Evolutionary conservation across 2,888 invertebrate species (phyloP).

Genomic region (Abrostola tripartita): DNA sequence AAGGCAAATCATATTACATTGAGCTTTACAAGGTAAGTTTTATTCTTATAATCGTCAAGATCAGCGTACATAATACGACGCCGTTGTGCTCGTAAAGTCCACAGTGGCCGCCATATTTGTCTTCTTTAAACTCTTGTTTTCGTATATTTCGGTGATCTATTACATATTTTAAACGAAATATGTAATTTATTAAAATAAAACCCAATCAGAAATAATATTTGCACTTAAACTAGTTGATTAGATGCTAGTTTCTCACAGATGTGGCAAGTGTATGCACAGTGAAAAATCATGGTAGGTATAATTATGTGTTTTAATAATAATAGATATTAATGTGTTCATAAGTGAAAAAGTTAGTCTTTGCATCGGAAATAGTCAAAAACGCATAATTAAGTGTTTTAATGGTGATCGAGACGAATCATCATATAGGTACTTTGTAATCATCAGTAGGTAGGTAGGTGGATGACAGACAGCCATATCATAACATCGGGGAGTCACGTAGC

Average conservation of each 20-base stretch:
- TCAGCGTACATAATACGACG: slow-evolving; percentile 71
- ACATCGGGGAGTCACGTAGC: slow-evolving; percentile 72
- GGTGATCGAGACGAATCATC: slow-evolving; percentile 5
- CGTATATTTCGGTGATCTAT: slow-evolving; percentile 67
- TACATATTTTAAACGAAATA: slow-evolving; percentile 41
- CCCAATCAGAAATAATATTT: slow-evolving; percentile 10
- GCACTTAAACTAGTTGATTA: neutral
- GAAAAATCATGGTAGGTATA: slow-evolving; percentile 39
- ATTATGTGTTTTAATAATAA: slow-evolving; percentile 33
- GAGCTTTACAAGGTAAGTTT: slow-evolving; percentile 86
- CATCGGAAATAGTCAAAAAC: neutral
- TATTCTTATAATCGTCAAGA: slow-evolving; percentile 65
- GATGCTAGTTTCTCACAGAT: slow-evolving; percentile 20
- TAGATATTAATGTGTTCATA: slow-evolving; percentile 20
- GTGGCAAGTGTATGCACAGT: slow-evolving; percentile 31
- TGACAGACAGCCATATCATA: slow-evolving; percentile 69
- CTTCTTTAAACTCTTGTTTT: slow-evolving; percentile 82
- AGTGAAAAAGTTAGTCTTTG: slow-evolving; percentile 1
- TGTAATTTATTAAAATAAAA: slow-evolving; percentile 7
- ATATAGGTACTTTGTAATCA: slow-evolving; percentile 36
- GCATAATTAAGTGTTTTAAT: neutral
- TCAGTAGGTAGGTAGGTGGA: slow-evolving; percentile 35
- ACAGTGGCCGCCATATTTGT: slow-evolving; percentile 87
- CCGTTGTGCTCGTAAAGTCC: slow-evolving; percentile 82
- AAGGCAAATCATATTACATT: slow-evolving; percentile 85